Evolutionary conservation across 2,113 vertebrate genomes (phyloP).

Genomic region (Halcyon senegalensis): DNA sequence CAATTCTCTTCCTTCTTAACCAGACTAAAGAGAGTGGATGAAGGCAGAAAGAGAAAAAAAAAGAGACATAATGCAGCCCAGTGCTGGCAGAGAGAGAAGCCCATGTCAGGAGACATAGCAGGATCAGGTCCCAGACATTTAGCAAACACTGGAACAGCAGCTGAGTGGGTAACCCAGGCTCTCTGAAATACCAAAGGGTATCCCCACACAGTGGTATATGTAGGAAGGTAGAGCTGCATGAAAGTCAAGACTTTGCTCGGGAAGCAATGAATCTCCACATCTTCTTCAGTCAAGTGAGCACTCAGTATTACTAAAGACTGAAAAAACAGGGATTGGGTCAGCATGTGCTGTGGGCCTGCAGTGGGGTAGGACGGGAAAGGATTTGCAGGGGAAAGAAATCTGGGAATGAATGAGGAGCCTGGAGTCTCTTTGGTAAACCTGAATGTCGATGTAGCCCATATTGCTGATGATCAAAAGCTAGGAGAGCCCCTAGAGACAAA

Average conservation of each 20-base stretch:
- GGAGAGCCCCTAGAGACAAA: neutral
- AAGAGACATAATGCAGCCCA: no score
- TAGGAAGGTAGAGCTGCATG: neutral
- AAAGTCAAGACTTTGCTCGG: neutral
- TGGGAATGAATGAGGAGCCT: neutral
- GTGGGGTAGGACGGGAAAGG: neutral
- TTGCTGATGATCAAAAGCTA: neutral
- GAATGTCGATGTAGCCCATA: neutral
- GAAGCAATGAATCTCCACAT: neutral
- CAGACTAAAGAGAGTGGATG: neutral
- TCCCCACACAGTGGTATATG: neutral
- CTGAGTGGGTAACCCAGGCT: neutral
- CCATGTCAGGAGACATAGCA: fast-evolving
- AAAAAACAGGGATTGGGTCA: neutral
- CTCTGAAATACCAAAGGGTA: neutral
- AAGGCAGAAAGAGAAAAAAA: neutral
- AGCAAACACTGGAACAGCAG: neutral
- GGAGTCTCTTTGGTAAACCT: neutral
- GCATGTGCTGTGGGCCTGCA: neutral
- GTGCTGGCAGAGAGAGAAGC: neutral
- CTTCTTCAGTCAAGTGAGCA: neutral
- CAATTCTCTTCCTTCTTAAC: neutral
- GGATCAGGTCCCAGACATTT: neutral
- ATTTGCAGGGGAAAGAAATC: neutral
- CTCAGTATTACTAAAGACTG: neutral